Evolutionary conservation across 2,797 vertebrate species (phyloP).

Genomic region (Danio jaintianensis): DNA sequence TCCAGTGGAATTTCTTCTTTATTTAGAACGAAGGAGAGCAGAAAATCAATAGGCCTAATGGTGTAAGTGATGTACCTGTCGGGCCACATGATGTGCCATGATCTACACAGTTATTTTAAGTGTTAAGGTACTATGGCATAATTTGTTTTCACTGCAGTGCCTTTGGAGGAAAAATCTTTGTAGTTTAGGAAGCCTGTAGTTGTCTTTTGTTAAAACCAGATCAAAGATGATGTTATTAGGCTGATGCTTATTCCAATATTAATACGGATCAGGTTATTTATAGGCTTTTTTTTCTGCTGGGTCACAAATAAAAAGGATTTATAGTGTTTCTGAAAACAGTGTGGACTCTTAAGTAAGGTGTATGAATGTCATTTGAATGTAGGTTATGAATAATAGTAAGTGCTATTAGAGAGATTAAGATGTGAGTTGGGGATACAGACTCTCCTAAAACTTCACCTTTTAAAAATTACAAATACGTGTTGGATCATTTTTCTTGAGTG

Average conservation of each 20-base stretch:
- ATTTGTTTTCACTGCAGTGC: background rate
- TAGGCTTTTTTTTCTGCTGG: background rate
- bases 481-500: background rate
- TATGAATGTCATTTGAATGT: background rate
- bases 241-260: slow-evolving; percentile 1
- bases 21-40: slow-evolving; percentile 17
- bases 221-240: slow-evolving; percentile 47
- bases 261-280: slow-evolving; percentile 24
- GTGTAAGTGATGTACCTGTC: slow-evolving; percentile 59
- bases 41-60: slow-evolving; percentile 66
- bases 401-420: background rate
- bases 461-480: background rate
- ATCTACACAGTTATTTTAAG: background rate
- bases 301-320: background rate
- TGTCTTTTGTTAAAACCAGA: slow-evolving; percentile 55
- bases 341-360: too few species aligned
- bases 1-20: slow-evolving; percentile 23
- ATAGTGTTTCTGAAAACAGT: background rate
- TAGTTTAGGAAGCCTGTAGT: slow-evolving; percentile 6
- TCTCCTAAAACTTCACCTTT: background rate
- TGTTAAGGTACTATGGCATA: background rate
- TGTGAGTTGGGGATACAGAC: background rate
- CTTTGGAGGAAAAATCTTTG: background rate
- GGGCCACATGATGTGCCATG: background rate
- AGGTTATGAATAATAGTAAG: background rate